Base-by-base conservation (phyloP, 2,888 invertebrate genomes). In the Slavum lentiscoides region DNA sequence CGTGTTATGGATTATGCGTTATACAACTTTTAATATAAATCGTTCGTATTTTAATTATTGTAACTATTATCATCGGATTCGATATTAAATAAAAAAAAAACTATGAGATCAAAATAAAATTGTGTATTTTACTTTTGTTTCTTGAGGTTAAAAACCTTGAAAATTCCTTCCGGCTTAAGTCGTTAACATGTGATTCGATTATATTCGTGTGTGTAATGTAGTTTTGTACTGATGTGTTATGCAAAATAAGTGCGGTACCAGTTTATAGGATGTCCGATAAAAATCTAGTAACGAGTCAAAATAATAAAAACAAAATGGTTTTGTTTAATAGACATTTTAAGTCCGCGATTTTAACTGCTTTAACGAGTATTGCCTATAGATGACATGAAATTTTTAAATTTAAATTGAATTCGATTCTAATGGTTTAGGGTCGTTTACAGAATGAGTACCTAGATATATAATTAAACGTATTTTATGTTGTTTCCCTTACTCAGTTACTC, bases 61-160 rank as follows among this genome's bases (percentile, higher is more conserved):
- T 21, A 55, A 58, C 21, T 67, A 67, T 37, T 13, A n/a, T 9
- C 21, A 55, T 55, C 55, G 30, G 59, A 15, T 67, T 67, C 43
- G 43, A 67, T 59, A 39, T 19, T 23, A 67, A 68, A 49, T 53
- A 69, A 77, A 53, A 64, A 30, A 30, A 30, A 30, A 30, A 9
- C 15, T 61, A 15, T 49, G 49, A n/a, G 19, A 55, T 7, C 21
- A 37, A 53, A 77, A 53, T n/a, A 17, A 53, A 62, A 62, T 37
- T 53, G 53, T 62, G 62, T 69, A 61, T 70, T n/a, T 43, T 43
- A 68, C 58, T 61, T 76, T 68, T 53, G 39, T 77, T 77, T 62
- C 69, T 62, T 37, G 53, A 62, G 69, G 69, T 70, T 77, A 70
- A 70, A 61, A 70, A 69, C 77, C 77, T 77, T 77, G 77, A 39